A percentile compares a stretch with the other conserved stretches of the same genome.
phyloP scores from a whole-genome alignment of 1,140 invertebrate genomes.

The Drosophila prosaltans region DNA sequence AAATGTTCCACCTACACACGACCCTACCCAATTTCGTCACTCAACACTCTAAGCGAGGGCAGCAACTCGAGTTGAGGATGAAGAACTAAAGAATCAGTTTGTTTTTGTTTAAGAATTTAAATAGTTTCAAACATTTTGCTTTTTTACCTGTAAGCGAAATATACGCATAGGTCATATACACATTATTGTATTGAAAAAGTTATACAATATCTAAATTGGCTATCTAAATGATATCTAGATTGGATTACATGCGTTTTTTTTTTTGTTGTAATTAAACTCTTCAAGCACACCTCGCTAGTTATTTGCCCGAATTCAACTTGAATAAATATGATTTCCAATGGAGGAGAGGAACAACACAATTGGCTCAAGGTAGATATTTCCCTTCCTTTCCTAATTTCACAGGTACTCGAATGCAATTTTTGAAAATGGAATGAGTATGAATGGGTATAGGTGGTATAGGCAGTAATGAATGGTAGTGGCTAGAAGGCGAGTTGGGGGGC shows the following conservation, averaged over 20 bases:
- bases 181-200: too few species aligned
- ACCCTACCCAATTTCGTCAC: background rate
- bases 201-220: too few species aligned
- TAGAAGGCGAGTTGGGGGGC: too few species aligned
- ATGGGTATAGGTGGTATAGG: background rate
- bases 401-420: slow-evolving; percentile 5
- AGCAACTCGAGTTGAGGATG: too few species aligned
- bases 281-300: slow-evolving; percentile 9
- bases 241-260: too few species aligned
- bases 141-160: too few species aligned
- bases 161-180: too few species aligned
- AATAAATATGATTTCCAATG: slow-evolving; percentile 47
- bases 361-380: slow-evolving; percentile 32
- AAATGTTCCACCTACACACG: slow-evolving; percentile 30
- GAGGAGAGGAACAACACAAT: slow-evolving; percentile 6
- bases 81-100: too few species aligned
- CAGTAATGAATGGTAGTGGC: too few species aligned
- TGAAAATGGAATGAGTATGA: background rate
- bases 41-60: background rate
- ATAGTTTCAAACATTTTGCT: too few species aligned
- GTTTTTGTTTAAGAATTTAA: too few species aligned
- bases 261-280: background rate
- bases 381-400: background rate
- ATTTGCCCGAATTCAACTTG: slow-evolving; percentile 28
- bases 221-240: too few species aligned